Percentiles rank a stretch among this genome's conserved stretches.
Evolutionary conservation across 2,888 invertebrate species (phyloP).

Genomic region (Philhelius pedissequus): DNA sequence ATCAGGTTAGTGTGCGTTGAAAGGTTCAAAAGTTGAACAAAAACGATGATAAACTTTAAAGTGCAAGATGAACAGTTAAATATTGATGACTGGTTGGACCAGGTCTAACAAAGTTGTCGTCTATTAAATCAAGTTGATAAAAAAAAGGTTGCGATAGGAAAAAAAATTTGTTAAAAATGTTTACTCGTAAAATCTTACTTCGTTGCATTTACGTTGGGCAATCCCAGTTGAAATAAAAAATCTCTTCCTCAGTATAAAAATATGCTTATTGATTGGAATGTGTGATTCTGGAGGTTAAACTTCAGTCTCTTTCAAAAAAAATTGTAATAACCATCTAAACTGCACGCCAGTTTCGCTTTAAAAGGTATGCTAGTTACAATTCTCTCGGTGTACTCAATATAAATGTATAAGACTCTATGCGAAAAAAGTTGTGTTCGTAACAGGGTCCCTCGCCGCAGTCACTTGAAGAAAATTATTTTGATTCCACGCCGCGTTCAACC

Average conservation of each 20-base stretch:
- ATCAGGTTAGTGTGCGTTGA: not conserved
- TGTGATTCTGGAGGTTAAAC: not conserved
- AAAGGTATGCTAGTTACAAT: not conserved
- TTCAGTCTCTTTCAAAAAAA: not conserved
- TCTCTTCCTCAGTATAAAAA: not conserved
- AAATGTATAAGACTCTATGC: too few species aligned
- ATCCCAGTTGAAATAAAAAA: not conserved
- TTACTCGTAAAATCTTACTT: constrained; percentile 34
- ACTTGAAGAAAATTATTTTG: not conserved
- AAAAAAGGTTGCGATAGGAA: constrained; percentile 2
- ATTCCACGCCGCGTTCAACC: constrained; percentile 44
- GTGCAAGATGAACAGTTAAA: not conserved
- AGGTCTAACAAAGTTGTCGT: not conserved
- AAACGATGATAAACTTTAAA: not conserved
- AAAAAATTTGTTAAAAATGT: not conserved
- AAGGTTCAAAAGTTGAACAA: not conserved
- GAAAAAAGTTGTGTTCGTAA: not conserved
- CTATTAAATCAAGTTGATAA: constrained; percentile 19
- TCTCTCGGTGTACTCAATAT: constrained; percentile 36
- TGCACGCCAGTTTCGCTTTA: not conserved
- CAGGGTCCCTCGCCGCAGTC: constrained; percentile 39
- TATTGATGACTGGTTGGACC: not conserved
- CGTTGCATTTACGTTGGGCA: not conserved
- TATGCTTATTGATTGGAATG: not conserved
- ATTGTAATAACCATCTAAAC: not conserved